Percentiles rank a stretch among this genome's conserved stretches.
Conservation (phyloP, 2,797 vertebrate species). For the Cottoperca gobio region DNA sequence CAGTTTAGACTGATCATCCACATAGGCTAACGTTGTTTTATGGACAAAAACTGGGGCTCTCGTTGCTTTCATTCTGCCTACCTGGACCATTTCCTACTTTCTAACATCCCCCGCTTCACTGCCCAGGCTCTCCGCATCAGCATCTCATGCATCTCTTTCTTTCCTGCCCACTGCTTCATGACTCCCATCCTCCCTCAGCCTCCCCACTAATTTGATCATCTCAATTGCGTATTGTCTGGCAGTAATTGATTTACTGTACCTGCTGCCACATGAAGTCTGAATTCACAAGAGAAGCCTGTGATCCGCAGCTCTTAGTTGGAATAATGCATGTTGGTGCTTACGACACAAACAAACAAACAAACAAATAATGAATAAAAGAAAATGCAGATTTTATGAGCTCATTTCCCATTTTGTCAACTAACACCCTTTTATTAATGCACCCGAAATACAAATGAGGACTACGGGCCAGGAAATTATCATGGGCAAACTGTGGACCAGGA, state of each 20-base stretch:
- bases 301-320: constrained; percentile 36
- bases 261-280: constrained; percentile 62
- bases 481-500: constrained; percentile 45
- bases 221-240: constrained; percentile 61
- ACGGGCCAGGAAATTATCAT: constrained; percentile 38
- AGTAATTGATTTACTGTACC: constrained; percentile 71
- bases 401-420: constrained; percentile 45
- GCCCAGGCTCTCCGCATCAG: constrained; percentile 29
- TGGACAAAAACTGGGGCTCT: background rate
- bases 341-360: constrained; percentile 10
- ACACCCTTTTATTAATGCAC: constrained; percentile 23
- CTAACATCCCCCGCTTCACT: background rate
- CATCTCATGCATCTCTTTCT: constrained; percentile 27
- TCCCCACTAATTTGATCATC: constrained; percentile 68
- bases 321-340: background rate
- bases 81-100: constrained; percentile 20
- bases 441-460: constrained; percentile 31
- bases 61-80: background rate
- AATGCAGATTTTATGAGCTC: constrained; percentile 17
- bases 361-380: constrained; percentile 14
- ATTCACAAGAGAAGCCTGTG: constrained; percentile 54
- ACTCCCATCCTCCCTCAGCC: constrained; percentile 42
- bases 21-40: background rate
- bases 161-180: constrained; percentile 27
- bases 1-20: background rate